Evolutionary conservation across 1,140 invertebrate species (phyloP).

Genomic region (Procambarus clarkii): DNA sequence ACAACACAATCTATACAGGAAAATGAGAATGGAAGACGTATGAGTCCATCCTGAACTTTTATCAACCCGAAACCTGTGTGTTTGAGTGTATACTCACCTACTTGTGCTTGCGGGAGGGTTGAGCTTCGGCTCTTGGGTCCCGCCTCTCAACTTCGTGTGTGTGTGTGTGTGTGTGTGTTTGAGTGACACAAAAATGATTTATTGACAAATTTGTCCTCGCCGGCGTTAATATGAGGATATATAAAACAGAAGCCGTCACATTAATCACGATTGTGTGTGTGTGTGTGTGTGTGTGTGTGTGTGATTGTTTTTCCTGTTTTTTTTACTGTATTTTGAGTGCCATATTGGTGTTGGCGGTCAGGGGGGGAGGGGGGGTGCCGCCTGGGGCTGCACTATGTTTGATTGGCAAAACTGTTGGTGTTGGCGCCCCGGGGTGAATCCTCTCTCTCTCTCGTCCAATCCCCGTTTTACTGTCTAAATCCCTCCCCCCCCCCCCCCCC

Average conservation of each 20-base stretch:
- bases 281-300: constrained; percentile 6
- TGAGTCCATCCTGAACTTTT: no score
- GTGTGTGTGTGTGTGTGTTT: not conserved
- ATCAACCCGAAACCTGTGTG: no score
- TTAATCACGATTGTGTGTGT: not conserved
- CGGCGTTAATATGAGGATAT: no score
- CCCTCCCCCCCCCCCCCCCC: not conserved
- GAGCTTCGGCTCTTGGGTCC: no score
- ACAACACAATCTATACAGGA: no score
- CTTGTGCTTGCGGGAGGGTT: no score
- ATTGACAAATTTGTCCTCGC: no score
- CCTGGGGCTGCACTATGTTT: no score
- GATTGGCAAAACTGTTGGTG: not conserved
- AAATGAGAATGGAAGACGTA: no score
- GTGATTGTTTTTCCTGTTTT: not conserved
- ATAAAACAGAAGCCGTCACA: no score
- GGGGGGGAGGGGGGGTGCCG: not conserved
- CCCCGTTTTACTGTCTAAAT: not conserved
- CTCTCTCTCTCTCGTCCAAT: not conserved
- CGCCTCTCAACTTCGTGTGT: not conserved
- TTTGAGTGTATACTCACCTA: no score
- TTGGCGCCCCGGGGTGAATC: not conserved
- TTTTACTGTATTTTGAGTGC: not conserved
- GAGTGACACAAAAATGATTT: not conserved
- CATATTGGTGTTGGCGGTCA: no score